A percentile compares a stretch with the other conserved stretches of the same genome.
Conservation (phyloP, 2,888 invertebrate genomes). For the Nemurella pictetii region DNA sequence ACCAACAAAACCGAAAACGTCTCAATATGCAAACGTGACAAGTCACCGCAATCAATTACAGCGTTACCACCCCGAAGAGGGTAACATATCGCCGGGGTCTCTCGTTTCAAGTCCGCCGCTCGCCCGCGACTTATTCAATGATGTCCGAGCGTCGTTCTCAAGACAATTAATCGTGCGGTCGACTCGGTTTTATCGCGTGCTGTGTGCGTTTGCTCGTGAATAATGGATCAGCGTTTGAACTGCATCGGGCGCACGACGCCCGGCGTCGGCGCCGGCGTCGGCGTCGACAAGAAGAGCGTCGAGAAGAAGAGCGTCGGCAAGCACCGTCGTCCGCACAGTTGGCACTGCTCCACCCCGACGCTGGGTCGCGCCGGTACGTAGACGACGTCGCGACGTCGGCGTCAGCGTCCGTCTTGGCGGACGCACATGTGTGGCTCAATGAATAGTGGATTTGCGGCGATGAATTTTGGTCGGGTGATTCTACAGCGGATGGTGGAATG, state of each 20-base stretch:
- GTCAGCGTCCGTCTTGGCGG: neutral
- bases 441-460: neutral
- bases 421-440: constrained; percentile 4
- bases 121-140: neutral
- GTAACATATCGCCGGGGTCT: too few species aligned
- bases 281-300: too few species aligned
- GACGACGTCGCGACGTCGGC: constrained; percentile 18
- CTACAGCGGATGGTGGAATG: neutral
- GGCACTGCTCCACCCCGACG: constrained; percentile 44
- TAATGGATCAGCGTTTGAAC: constrained; percentile 38
- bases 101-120: too few species aligned
- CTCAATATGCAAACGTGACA: neutral
- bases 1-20: neutral
- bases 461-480: neutral
- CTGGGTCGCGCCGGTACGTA: constrained; percentile 39
- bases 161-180: neutral
- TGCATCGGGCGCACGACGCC: constrained; percentile 38
- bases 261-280: too few species aligned
- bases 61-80: neutral
- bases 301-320: constrained; percentile 24
- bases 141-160: neutral
- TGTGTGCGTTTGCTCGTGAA: neutral
- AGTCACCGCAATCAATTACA: neutral
- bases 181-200: neutral
- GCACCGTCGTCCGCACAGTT: constrained; percentile 42